Evolutionary conservation across 2,888 invertebrate genomes (phyloP).

Genomic region (Germaria angustata): DNA sequence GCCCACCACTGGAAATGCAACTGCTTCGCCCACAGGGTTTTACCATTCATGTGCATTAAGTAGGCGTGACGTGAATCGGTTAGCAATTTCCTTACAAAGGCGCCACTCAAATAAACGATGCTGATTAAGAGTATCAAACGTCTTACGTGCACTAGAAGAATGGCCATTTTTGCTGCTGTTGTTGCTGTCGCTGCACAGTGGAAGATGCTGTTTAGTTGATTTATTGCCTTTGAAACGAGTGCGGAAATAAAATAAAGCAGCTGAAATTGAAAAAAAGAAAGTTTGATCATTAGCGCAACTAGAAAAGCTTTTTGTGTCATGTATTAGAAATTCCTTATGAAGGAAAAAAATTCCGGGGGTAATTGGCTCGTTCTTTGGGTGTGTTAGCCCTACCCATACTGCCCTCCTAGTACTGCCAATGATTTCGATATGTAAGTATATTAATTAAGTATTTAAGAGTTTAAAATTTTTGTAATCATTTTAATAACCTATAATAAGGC

Average conservation of each 20-base stretch:
- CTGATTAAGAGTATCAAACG: conserved; percentile 78
- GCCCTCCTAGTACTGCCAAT: too few relatives aligned
- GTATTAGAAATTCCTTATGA: too few relatives aligned
- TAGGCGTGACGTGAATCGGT: conserved; percentile 74
- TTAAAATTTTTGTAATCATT: too few relatives aligned
- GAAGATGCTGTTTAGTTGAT: neutral
- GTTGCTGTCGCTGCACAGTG: neutral
- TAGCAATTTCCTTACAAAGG: conserved; percentile 75
- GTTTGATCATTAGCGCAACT: too few relatives aligned
- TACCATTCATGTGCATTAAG: conserved; percentile 71
- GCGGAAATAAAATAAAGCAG: too few relatives aligned
- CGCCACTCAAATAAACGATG: conserved; percentile 78
- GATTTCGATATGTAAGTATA: too few relatives aligned
- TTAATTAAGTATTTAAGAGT: too few relatives aligned
- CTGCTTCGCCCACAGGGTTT: conserved; percentile 70
- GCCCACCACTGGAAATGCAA: conserved; percentile 79
- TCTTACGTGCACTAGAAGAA: conserved; percentile 77
- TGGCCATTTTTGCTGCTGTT: conserved; percentile 72
- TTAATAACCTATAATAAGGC: too few relatives aligned
- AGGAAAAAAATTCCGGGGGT: too few relatives aligned
- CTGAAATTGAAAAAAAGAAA: neutral
- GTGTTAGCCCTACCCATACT: too few relatives aligned
- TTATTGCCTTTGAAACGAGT: neutral
- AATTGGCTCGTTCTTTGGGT: too few relatives aligned
- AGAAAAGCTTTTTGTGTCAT: too few relatives aligned